Evolutionary conservation across 1,140 invertebrate species (phyloP), one percentile per base, ranked within the genome.

Genomic region (Microplitis mediator): DNA sequence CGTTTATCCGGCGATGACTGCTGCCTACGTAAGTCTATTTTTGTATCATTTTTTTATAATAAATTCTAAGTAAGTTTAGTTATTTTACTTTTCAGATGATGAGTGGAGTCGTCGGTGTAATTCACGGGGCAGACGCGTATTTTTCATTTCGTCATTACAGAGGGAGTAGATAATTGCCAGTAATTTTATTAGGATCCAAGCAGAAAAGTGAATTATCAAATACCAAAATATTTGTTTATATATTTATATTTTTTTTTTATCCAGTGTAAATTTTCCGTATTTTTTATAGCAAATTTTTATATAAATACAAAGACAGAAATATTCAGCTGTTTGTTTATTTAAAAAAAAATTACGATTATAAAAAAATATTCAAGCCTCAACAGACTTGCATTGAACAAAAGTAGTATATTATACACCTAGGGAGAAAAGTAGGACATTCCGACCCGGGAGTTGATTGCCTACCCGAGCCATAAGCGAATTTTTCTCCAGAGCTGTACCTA

Each of bases 1-100:
- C 79, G 93, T 91, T 34, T 95, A 94, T 87, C 94, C 93, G 13
- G 93, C 93, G 2, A 94, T 95, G 92, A 93, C 92, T 31, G 92
- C 92, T 1, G 91, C 92, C 65, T 95, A 95, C 82, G 94, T 95
- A 87, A 93, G 93, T 91, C 16, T 65, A 4, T 65, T 13, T 32
- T 51, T 13, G 8, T 3, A 9, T 5, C 50, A 0, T 56, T 50
- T 39, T 62, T 67, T 54, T 16, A 31, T 56, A 36, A 4, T 69
- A 67, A 54, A 69, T 69, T 76, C 76, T 77, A 11, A 60, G 56
- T 23, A 60, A 23, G 1, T 23, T 23, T 60, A 34, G 3, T 71
- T 61, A 35, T 63, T 79, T 80, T 80, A 83, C 81, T 80, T 90
- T 91, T 62, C 85, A 95, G 94, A 91, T 93, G 69, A 85, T 94